Conservation (phyloP, 2,797 vertebrate species). For the Delichon dasypus region DNA sequence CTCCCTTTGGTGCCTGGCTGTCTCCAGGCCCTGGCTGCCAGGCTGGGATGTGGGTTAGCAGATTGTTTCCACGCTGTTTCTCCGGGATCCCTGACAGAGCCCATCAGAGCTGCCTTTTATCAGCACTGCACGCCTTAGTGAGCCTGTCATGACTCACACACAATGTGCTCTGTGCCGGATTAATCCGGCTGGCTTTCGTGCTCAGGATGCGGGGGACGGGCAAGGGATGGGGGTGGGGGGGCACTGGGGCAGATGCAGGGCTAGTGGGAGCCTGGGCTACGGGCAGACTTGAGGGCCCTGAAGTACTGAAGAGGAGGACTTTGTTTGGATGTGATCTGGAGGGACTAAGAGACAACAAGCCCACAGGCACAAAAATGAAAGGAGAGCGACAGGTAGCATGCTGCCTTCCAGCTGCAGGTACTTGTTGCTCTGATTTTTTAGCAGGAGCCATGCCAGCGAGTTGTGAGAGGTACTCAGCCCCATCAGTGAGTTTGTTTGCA, state of each 20-base stretch:
- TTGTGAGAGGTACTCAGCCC: not conserved
- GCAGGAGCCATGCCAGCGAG: not conserved
- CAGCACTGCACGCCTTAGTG: constrained; percentile 87
- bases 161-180: constrained; percentile 84
- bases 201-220: constrained; percentile 72
- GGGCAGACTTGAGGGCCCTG: not conserved
- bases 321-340: not conserved
- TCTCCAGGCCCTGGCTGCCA: not conserved
- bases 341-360: not conserved
- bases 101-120: constrained; percentile 87
- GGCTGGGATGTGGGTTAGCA: constrained; percentile 67
- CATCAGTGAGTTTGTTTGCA: not conserved
- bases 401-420: not conserved
- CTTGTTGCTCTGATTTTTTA: not conserved
- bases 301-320: not conserved
- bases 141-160: constrained; percentile 85
- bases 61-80: constrained; percentile 67
- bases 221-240: not conserved
- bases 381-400: not conserved
- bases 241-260: not conserved
- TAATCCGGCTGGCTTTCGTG: constrained; percentile 80
- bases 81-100: constrained; percentile 71
- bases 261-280: not conserved
- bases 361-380: not conserved
- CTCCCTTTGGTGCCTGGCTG: not conserved